Evolutionary conservation across 1,140 invertebrate species (phyloP).

Genomic region (Calephelis nemesis): DNA sequence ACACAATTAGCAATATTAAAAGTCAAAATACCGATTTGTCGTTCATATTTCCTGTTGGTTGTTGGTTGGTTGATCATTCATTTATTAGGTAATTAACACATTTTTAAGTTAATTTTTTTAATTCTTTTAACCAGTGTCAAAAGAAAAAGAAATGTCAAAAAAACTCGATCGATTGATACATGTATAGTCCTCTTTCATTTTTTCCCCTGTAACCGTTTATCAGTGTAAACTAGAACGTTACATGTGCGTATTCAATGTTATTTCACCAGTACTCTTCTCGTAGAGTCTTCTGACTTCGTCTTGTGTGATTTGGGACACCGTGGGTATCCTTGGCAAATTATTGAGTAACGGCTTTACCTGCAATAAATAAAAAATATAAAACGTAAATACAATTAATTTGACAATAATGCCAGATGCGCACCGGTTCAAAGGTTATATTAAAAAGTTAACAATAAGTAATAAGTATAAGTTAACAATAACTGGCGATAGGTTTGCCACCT

Average conservation of each 20-base stretch:
- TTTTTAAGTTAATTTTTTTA: neutral
- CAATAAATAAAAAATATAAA: slow-evolving; percentile 24
- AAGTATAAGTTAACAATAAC: too few relatives aligned
- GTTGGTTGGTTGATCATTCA: too few relatives aligned
- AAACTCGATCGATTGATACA: neutral
- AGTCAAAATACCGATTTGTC: too few relatives aligned
- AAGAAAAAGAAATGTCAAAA: neutral
- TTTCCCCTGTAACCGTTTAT: slow-evolving; percentile 3
- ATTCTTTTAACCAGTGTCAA: neutral
- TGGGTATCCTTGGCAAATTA: slow-evolving; percentile 52
- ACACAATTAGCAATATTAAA: too few relatives aligned
- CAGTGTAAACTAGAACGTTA: slow-evolving; percentile 30
- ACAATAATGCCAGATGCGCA: too few relatives aligned
- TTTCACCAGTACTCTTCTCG: slow-evolving; percentile 60
- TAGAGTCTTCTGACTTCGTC: slow-evolving; percentile 62
- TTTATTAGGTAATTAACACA: too few relatives aligned
- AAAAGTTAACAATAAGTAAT: too few relatives aligned
- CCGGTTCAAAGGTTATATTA: too few relatives aligned
- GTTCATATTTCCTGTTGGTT: too few relatives aligned
- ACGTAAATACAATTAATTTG: too few relatives aligned
- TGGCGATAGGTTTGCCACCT: too few relatives aligned
- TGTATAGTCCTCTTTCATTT: neutral
- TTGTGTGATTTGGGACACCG: slow-evolving; percentile 63
- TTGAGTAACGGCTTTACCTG: slow-evolving; percentile 65
- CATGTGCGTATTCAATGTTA: slow-evolving; percentile 62